These are phyloP conservation scores for Isoperla grammatica DNA, from an alignment of 2,888 invertebrate genomes.

Conservation along the genomic window DNA sequence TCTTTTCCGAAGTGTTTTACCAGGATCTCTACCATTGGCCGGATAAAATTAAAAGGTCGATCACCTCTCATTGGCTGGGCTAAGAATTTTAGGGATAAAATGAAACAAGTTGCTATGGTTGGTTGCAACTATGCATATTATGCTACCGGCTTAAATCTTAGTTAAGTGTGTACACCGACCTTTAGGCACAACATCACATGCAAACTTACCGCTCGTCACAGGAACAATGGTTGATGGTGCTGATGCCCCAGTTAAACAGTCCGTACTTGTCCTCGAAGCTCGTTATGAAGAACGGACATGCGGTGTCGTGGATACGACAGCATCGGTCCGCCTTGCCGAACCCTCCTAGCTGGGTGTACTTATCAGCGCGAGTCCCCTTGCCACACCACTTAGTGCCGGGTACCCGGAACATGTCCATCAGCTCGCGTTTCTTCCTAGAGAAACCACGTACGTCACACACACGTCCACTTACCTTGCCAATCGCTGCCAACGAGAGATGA, in stretches of 20 bases:
- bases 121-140: too few relatives aligned
- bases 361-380: conserved; percentile 72
- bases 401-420: conserved; percentile 66
- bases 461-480: conserved; percentile 13
- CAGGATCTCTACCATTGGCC: too few relatives aligned
- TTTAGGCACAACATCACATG: too few relatives aligned
- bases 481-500: neutral
- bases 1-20: too few relatives aligned
- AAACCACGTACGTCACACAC: neutral
- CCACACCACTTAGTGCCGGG: conserved; percentile 96
- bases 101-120: too few relatives aligned
- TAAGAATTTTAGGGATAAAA: too few relatives aligned
- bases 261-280: conserved; percentile 80
- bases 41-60: too few relatives aligned
- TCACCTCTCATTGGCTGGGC: too few relatives aligned
- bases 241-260: conserved; percentile 82
- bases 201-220: conserved; percentile 79
- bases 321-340: conserved; percentile 80
- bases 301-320: conserved; percentile 72
- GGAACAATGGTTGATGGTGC: conserved; percentile 86
- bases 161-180: too few relatives aligned
- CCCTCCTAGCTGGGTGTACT: conserved; percentile 77
- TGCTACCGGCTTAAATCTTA: too few relatives aligned
- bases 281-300: conserved; percentile 79
- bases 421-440: conserved; percentile 47